Base-by-base conservation (phyloP, 2,888 invertebrate genomes). In the Miltochrista miniata region DNA sequence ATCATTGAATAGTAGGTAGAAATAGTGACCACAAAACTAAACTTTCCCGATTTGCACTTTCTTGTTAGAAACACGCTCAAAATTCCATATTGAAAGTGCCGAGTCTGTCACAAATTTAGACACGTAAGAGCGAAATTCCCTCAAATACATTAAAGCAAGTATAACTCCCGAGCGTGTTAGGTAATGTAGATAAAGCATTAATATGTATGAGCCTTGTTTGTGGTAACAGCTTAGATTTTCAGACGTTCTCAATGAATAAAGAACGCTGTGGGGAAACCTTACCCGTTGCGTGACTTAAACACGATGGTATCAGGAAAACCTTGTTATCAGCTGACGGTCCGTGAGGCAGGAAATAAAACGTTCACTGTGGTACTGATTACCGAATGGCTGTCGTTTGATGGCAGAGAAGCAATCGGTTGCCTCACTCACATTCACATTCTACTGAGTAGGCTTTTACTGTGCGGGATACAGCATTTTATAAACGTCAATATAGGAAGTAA, bases 171-270 rank as follows among this genome's bases (percentile, higher is more conserved):
- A 60, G 74, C 73, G 77, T 74, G 76, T 79, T 79, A 76, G 82
- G 79, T 76, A 84, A 85, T 83, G 87, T 83, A 83, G 81, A 86
- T 84, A 85, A 83, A 81, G 78, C 83, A 90, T 90, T 84, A 89
- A 89, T 88, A 89, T 90, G 90, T 85, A 90, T 89, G 87, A 89
- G 79, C 57, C 83, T 83, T 88, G 88, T 86, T 86, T 86, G 85
- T 72, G 80, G 83, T 62, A 68, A 76, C 70, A 72, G 77, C 79
- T 85, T 83, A 84, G 87, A 87, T 87, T 88, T 85, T 76, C 79
- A 78, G 77, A 74, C 67, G 71, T 75, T 73, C 74, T 74, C 79
- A 74, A 85, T 87, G 87, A 88, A 87, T 84, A 84, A 86, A 83
- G 81, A 83, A 81, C 74, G 67, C 50, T 35, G 58, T 54, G 41